phyloP scores from a whole-genome alignment of 2,113 vertebrate genomes.

The Macroglossus sobrinus region DNA sequence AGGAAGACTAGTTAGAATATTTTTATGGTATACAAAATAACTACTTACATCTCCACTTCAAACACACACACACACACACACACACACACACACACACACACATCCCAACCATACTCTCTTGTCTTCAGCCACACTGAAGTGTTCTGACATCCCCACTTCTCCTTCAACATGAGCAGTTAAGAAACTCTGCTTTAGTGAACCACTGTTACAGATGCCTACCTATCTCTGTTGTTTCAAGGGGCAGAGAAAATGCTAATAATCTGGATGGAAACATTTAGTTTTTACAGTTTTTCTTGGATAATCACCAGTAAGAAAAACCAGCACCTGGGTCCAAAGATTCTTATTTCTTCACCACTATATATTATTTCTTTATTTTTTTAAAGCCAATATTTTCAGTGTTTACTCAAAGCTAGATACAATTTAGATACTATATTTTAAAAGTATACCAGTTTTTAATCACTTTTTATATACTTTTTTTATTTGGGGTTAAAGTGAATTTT shows the following conservation, averaged over 20 bases:
- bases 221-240: neutral
- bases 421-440: neutral
- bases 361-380: neutral
- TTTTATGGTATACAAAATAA: neutral
- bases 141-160: neutral
- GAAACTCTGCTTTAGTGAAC: neutral
- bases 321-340: neutral
- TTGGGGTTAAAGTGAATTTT: neutral
- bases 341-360: neutral
- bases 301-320: neutral
- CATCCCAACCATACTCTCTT: neutral
- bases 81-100: neutral
- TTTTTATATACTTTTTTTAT: neutral
- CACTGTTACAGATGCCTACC: neutral
- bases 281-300: neutral
- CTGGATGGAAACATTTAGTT: neutral
- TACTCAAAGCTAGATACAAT: neutral
- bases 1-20: neutral
- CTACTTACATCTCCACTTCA: neutral
- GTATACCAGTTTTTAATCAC: neutral
- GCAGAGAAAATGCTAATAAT: neutral
- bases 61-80: neutral
- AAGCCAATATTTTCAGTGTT: neutral
- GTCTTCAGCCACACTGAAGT: neutral
- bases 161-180: neutral